Conservation (phyloP, 1,140 invertebrate genomes). For the Tetramorium simillimum region DNA sequence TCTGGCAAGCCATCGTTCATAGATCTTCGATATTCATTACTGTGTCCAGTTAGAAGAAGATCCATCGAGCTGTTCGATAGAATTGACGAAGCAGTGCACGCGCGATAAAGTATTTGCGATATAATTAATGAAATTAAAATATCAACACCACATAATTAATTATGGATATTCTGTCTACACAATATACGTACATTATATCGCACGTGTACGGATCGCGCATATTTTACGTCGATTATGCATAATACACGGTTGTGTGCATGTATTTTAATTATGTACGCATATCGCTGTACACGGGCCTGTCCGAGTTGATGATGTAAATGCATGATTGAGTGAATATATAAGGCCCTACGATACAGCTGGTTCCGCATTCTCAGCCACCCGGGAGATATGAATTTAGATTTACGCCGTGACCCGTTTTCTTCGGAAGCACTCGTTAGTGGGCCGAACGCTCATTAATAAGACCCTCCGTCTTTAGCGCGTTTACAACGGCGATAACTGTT, state of each 20-base stretch:
- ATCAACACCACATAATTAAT: not conserved
- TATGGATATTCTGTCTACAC: not conserved
- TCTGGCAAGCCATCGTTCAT: not conserved
- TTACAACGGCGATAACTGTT: not conserved
- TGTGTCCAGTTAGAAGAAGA: too few relatives aligned
- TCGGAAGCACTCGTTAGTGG: not conserved
- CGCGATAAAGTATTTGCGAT: not conserved
- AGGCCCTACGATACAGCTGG: conserved; percentile 17
- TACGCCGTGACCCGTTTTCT: conserved; percentile 56
- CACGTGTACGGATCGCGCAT: conserved; percentile 21
- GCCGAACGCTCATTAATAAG: conserved; percentile 14
- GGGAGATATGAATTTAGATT: conserved; percentile 75
- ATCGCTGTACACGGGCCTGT: not conserved
- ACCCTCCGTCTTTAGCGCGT: not conserved
- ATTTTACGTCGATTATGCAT: conserved; percentile 52
- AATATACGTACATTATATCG: not conserved
- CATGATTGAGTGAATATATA: conserved; percentile 65
- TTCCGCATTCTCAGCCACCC: conserved; percentile 62
- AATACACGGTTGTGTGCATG: not conserved
- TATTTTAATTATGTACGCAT: not conserved
- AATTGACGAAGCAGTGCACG: not conserved
- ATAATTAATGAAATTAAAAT: conserved; percentile 14
- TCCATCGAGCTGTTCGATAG: too few relatives aligned
- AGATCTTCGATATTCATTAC: not conserved
- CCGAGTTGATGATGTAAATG: not conserved